Evolutionary conservation across 1,140 invertebrate species (phyloP), one percentile per base, ranked within the genome.

Genomic region (Battus philenor): DNA sequence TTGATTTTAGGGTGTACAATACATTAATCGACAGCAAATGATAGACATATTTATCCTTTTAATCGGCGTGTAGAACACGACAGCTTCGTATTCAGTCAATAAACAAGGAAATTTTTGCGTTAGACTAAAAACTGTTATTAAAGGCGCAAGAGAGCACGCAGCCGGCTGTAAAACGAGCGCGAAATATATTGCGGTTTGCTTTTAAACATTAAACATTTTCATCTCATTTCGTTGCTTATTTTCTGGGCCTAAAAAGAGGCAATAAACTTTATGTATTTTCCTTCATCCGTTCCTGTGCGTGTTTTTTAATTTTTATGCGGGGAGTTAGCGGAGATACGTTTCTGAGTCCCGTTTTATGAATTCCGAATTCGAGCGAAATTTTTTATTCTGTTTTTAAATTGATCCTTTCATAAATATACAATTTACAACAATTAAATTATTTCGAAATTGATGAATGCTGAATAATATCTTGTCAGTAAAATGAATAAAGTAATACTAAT

Each of bases 171-270:
- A 53, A 53, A 47, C 50, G 44, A 41, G 17, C 44, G 45, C 17
- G 50, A 53, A 32, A 44, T 44, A 32, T 29, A 38, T 18, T 47
- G 50, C 45, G 50, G 50, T 52, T 51, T 41, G 30, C 33, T 47
- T 52, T 52, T 31, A 52, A 52, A 52, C 50, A 52, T 52, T 52
- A 38, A 52, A 52, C 44, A 47, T 47, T 53, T 50, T 52, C 44
- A 52, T 52, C 31, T 47, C 50, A 36, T 52, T 36, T 27, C 38
- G 44, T 46, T 20, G 38, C 39, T 52, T 43, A 47, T 44, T 52
- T 46, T 26, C 38, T 15, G 31, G 16, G 12, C 27, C 49, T 16
- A 44, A 36, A 13, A 43, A 44, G 36, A 47, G 17, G 48, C 44
- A 41, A 30, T 50, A 50, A 39, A 38, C 12, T 51, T 46, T 36